phyloP scores from a whole-genome alignment of 2,797 vertebrate genomes.

The Phrynocephalus guinanensis region DNA sequence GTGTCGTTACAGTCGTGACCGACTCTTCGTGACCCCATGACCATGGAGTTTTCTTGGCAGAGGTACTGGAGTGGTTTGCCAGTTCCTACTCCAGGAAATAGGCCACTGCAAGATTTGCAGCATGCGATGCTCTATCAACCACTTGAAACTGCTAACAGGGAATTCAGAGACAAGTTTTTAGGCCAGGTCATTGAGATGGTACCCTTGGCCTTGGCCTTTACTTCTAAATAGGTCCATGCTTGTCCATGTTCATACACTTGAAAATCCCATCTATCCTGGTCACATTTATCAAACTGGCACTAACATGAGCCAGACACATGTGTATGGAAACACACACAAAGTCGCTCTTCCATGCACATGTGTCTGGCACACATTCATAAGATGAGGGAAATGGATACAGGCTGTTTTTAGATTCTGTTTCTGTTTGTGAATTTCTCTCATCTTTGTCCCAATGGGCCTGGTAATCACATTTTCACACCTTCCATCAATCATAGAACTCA shows the following conservation, averaged over 20 bases:
- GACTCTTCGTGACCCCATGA: no score
- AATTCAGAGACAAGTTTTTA: not conserved
- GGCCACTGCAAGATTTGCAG: no score
- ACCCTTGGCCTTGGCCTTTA: not conserved
- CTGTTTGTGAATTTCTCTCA: not conserved
- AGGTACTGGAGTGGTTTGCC: no score
- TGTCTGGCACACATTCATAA: not conserved
- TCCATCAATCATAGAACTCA: not conserved
- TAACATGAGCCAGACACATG: not conserved
- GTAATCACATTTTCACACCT: not conserved
- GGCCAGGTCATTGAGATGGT: not conserved
- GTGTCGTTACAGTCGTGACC: no score
- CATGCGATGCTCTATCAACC: not conserved
- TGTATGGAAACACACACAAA: not conserved
- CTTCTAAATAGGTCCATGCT: not conserved
- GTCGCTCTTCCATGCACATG: not conserved
- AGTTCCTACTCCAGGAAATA: not conserved
- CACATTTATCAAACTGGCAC: not conserved
- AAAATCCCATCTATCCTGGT: not conserved
- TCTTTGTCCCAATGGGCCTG: not conserved
- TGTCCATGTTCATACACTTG: not conserved
- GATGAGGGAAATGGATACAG: not conserved
- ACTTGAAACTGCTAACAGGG: not conserved
- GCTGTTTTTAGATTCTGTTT: not conserved
- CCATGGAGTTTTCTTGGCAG: no score